Evolutionary conservation across 2,888 invertebrate genomes (phyloP), one percentile per base, ranked within the genome.

Genomic region (Ormyrus rosae): DNA sequence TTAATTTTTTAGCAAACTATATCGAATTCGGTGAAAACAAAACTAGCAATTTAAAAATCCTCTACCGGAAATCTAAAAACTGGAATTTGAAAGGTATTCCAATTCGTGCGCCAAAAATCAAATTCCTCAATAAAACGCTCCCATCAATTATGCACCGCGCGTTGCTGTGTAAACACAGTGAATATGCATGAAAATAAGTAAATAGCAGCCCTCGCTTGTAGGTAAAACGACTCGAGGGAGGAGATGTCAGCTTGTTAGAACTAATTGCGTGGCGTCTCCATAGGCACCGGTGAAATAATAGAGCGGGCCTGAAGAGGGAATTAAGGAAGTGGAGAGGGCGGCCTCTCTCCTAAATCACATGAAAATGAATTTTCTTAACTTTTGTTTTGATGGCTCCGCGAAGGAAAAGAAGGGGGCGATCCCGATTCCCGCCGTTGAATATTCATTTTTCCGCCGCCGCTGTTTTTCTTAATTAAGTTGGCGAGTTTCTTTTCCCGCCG

Each of bases 231-330:
- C 34, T 34, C 34, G 34, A 34, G 34, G 34, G 34, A 34, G 34
- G 34, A 34, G 72, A 63, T 72, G 77, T 68, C 73, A 73, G 64
- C 78, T 81, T 81, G 78, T 81, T 81, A 81, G 78, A 64, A 53
- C 81, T 81, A 81, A 81, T 78, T 81, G 78, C 80, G 71, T 46
- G 71, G 65, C 56, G 46, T 63, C 69, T 61, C 69, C 53, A 63
- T 58, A 55, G 65, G 34, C 48, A 50, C 67, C 48, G 48, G 53
- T 80, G 50, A 80, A 80, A 76, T 80, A 76, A 72, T 80, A 72
- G 80, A 80, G 67, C n/a, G 60, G 13, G 48, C 11, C 46, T 51
- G 53, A 61, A 72, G 67, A 34, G 53, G 61, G 61, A 78, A 72
- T 67, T 72, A 53, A 71, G 67, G 61, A 76, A 76, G 69, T 75